A percentile compares a stretch with the other conserved stretches of the same genome.
Conservation (phyloP, 1,140 invertebrate species). For the Bombus soroeensis region DNA sequence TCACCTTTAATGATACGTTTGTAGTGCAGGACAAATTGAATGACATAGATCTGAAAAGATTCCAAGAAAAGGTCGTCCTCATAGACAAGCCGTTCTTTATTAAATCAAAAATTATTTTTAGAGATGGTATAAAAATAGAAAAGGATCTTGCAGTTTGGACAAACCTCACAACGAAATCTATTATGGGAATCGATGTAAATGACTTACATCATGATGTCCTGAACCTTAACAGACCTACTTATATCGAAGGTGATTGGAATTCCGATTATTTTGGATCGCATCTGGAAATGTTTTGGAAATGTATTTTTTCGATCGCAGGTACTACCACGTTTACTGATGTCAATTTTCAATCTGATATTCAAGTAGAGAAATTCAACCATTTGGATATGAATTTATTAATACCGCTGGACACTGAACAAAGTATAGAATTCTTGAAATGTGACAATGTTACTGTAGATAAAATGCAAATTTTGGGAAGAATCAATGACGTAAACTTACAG, state of each 20-base stretch:
- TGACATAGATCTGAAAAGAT: conserved; percentile 64
- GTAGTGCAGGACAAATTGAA: conserved; percentile 62
- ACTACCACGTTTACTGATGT: conserved; percentile 59
- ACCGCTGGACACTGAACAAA: conserved; percentile 59
- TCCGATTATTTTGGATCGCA: not conserved
- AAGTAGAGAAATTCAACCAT: conserved; percentile 63
- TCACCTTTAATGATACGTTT: conserved; percentile 62
- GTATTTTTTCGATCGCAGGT: conserved; percentile 42
- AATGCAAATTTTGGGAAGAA: conserved; percentile 54
- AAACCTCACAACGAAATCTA: conserved; percentile 49
- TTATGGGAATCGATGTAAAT: conserved; percentile 66
- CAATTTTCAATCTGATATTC: conserved; percentile 60
- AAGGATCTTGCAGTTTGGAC: conserved; percentile 51
- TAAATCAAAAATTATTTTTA: conserved; percentile 60
- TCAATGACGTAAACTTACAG: conserved; percentile 62
- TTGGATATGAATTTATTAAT: conserved; percentile 60
- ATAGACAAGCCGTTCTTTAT: conserved; percentile 62
- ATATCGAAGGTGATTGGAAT: conserved; percentile 53
- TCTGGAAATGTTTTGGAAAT: not conserved
- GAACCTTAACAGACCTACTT: conserved; percentile 52
- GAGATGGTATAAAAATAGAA: conserved; percentile 52
- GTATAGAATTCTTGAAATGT: conserved; percentile 52
- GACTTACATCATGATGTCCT: conserved; percentile 57
- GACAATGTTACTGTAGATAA: conserved; percentile 52
- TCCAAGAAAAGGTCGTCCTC: conserved; percentile 66